Percentiles rank a stretch among this genome's conserved stretches.
Conservation (phyloP, 2,113 vertebrate genomes). For the Brachyhypopomus occidentalis region DNA sequence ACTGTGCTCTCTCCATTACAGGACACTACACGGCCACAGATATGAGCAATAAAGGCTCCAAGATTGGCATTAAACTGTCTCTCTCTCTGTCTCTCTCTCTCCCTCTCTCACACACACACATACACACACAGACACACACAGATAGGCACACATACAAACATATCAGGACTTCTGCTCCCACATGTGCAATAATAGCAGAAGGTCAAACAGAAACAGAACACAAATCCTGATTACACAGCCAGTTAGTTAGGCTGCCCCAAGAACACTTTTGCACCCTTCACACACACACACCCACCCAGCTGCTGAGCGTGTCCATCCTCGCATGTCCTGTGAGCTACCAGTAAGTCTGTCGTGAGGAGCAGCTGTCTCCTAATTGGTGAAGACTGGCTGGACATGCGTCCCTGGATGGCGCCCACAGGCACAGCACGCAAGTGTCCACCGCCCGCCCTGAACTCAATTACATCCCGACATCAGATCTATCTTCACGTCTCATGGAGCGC, state of each 20-base stretch:
- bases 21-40: background rate
- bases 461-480: background rate
- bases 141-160: no score
- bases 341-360: slow-evolving; percentile 8
- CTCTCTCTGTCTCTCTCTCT: no score
- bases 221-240: background rate
- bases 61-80: background rate
- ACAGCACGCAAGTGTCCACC: slow-evolving; percentile 12
- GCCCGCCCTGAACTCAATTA: slow-evolving; percentile 19
- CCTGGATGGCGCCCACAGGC: no score
- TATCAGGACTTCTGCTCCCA: background rate
- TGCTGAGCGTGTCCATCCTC: slow-evolving; percentile 1
- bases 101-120: background rate
- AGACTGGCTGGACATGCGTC: slow-evolving; percentile 4
- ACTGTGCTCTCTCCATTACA: slow-evolving; percentile 10
- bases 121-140: background rate
- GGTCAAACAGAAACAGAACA: background rate
- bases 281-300: slow-evolving; percentile 5
- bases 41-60: slow-evolving; percentile 33
- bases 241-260: background rate
- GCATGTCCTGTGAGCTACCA: background rate
- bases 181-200: background rate
- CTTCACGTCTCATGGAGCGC: slow-evolving; percentile 20
- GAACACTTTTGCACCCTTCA: background rate
- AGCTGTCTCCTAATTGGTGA: slow-evolving; percentile 50